Evolutionary conservation across 2,888 invertebrate genomes (phyloP), one percentile per base, ranked within the genome.

Genomic region (Dichetophora obliterata): DNA sequence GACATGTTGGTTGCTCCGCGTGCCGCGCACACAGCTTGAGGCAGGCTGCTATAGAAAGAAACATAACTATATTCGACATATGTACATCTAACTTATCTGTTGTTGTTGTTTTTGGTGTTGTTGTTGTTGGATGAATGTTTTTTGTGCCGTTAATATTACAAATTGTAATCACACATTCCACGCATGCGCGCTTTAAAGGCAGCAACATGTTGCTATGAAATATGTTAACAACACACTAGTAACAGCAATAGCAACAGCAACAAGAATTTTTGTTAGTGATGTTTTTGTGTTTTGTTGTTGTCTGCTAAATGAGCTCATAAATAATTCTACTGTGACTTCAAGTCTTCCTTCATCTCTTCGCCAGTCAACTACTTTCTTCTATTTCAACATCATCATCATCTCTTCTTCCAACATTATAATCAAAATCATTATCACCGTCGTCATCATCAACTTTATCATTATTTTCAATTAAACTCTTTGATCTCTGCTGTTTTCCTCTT

Each of bases 401-500:
- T 19, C 43, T 19, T 72, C n/a, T 48, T 2, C 50, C 9, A 34
- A 52, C 11, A 75, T 16, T 22, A 9, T 24, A 48, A 63, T 31
- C 50, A 69, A 48, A 50, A 52, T 11, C 48, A 14, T 6, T 61
- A 22, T 76, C 34, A 52, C 52, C 63, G 24, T 68, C 63, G 34
- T 48, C 27, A n/a, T 71, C 70, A 65, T 65, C 71, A 71, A 59
- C 75, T 77, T 75, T 61, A 71, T 37, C 75, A 77, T 77, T 77
- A 75, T 75, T 77, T 75, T 77, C 77, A 77, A 77, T 77, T 77
- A 77, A 77, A 75, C 75, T 75, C 63, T 74, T 75, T 66, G 66
- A 66, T 66, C 66, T 66, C 66, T 43, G 22, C 34, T 66, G 31
- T 37, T 37, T 66, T 11, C 34, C 31, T 8, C n/a, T 19, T n/a